These are phyloP conservation scores for Lathamus discolor DNA, from an alignment of 2,113 vertebrate genomes.

Conservation along the genomic window DNA sequence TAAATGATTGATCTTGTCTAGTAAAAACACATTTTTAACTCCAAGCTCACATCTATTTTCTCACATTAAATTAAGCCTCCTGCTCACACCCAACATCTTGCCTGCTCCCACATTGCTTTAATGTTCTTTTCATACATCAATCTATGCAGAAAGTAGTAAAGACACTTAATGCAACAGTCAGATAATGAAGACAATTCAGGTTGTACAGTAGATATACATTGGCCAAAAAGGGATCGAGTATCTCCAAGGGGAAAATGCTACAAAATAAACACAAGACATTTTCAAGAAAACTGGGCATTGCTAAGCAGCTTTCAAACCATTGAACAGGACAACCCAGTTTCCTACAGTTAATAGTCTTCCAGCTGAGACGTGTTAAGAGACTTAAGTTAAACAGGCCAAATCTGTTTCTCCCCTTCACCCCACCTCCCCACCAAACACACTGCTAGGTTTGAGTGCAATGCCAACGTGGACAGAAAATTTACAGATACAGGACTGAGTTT, in stretches of 20 bases:
- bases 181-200: conserved; percentile 68
- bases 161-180: conserved; percentile 72
- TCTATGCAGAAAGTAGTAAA: conserved; percentile 80
- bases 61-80: conserved; percentile 74
- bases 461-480: conserved; percentile 69
- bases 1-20: conserved; percentile 69
- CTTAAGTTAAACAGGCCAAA: conserved; percentile 65
- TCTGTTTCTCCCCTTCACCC: conserved; percentile 57
- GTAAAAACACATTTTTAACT: conserved; percentile 70
- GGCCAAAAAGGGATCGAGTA: conserved; percentile 65
- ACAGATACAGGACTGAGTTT: conserved; percentile 52
- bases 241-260: conserved; percentile 48
- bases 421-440: conserved; percentile 62
- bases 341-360: conserved; percentile 73
- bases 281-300: conserved; percentile 74
- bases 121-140: conserved; percentile 71
- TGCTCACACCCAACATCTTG: conserved; percentile 63
- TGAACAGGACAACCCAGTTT: conserved; percentile 65
- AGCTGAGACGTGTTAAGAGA: conserved; percentile 69
- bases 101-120: conserved; percentile 63
- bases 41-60: conserved; percentile 75
- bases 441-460: conserved; percentile 71
- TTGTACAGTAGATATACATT: conserved; percentile 74
- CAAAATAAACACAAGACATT: conserved; percentile 70
- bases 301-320: conserved; percentile 71